These are phyloP conservation scores for Orussus abietinus DNA, from an alignment of 1,140 invertebrate species.

Conservation along the genomic window DNA sequence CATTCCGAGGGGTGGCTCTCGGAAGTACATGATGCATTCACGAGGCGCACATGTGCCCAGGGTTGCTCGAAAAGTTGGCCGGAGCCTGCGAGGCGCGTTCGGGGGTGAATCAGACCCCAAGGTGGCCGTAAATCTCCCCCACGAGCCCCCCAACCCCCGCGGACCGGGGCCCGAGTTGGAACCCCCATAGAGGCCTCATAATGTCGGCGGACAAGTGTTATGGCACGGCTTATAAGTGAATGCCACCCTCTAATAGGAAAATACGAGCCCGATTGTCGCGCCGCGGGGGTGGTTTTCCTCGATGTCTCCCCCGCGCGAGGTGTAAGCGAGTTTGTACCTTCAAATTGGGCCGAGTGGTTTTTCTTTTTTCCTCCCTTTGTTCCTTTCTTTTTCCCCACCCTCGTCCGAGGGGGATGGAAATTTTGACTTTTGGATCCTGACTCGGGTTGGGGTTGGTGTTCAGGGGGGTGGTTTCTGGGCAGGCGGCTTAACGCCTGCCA, in stretches of 20 bases:
- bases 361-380: slow-evolving; percentile 2
- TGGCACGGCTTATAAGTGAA: slow-evolving; percentile 55
- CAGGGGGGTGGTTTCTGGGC: too few relatives aligned
- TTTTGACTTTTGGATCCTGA: too few relatives aligned
- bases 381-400: background rate
- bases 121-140: slow-evolving; percentile 52
- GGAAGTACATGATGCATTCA: too few relatives aligned
- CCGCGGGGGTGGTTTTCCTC: slow-evolving; percentile 11
- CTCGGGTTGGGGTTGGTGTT: too few relatives aligned
- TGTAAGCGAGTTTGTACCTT: slow-evolving; percentile 15
- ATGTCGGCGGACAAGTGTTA: slow-evolving; percentile 53
- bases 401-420: too few relatives aligned
- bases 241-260: slow-evolving; percentile 54
- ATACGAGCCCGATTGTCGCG: slow-evolving; percentile 52
- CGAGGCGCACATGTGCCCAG: too few relatives aligned
- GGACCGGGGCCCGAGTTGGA: slow-evolving; percentile 14
- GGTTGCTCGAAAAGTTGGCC: too few relatives aligned
- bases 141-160: slow-evolving; percentile 25
- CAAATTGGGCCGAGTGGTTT: slow-evolving; percentile 8
- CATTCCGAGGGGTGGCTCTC: too few relatives aligned
- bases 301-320: too few relatives aligned
- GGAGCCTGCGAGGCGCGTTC: too few relatives aligned
- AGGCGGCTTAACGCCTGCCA: too few relatives aligned
- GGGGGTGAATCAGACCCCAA: slow-evolving; percentile 56
- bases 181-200: slow-evolving; percentile 36